Evolutionary conservation across 2,113 vertebrate genomes (phyloP), one percentile per base, ranked within the genome.

Genomic region (Xenotilapia caudafasciata): DNA sequence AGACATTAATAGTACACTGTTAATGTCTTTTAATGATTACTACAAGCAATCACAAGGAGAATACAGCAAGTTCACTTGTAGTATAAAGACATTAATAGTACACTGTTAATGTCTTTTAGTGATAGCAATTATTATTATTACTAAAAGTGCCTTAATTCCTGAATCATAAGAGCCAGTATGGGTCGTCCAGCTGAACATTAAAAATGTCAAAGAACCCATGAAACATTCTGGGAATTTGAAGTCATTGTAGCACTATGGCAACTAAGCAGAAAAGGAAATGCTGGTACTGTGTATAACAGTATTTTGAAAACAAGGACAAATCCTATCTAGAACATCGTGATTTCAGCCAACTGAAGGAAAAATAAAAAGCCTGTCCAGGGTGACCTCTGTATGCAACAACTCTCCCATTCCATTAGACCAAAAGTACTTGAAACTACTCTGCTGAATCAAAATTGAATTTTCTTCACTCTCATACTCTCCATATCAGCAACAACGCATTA

Each of bases 361-460:
- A 42, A 54, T 68, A 55, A 68, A 28, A 73, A 77, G 73, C 73
- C 21, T 9, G 40, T 80, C 81, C 85, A 92, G 89, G 90, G 92
- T 94, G 92, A 95, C 94, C 93, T 92, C 88, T 91, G 75, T 70
- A 90, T 89, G 86, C 89, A 94, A 91, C 84, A 92, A 90, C 79
- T 86, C 87, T 90, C 62, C 84, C 14, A 28, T 90, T 94, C 93
- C 92, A 94, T 96, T 94, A 95, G 87, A 86, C 62, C 85, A 90
- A 94, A 92, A 95, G 92, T 92, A 93, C 94, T 93, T 90, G 90
- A 86, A 92, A 90, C 92, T 92, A 85, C 92, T 94, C 90, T 86
- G 80, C 92, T 91, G 91, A 93, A 93, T 93, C 92, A 88, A 93
- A 96, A 95, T 95, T 92, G 79, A 94, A 95, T 96, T 92, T 92